Evolutionary conservation across 2,888 invertebrate species (phyloP).

Genomic region (Watsonalla cultraria): DNA sequence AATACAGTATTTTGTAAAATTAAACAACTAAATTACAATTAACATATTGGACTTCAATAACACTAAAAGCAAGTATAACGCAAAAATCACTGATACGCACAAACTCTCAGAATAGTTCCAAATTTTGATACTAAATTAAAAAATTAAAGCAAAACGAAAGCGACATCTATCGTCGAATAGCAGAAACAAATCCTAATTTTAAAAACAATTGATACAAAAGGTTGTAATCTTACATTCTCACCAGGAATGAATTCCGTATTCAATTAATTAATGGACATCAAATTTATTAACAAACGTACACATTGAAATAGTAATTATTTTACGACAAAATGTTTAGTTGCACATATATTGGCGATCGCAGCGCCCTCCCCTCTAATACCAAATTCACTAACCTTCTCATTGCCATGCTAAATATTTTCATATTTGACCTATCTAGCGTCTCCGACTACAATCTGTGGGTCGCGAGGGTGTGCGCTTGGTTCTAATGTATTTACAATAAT

Average conservation of each 20-base stretch:
- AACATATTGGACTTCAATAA: conserved; percentile 71
- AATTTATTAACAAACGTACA: conserved; percentile 51
- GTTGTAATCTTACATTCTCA: conserved; percentile 35
- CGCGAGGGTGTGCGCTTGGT: conserved; percentile 55
- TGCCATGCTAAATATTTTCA: conserved; percentile 55
- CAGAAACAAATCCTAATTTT: conserved; percentile 25
- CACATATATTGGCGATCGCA: conserved; percentile 25
- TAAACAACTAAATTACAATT: conserved; percentile 68
- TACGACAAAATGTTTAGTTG: conserved; percentile 40
- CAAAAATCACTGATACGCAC: conserved; percentile 60
- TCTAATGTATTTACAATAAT: conserved; percentile 40
- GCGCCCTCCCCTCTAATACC: conserved; percentile 51
- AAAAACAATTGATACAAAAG: conserved; percentile 24
- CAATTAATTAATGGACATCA: conserved; percentile 47
- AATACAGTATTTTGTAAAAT: conserved; percentile 76
- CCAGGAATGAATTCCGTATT: conserved; percentile 55
- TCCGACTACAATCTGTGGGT: conserved; percentile 34
- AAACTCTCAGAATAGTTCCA: conserved; percentile 63
- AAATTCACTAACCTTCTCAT: conserved; percentile 76
- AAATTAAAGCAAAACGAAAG: conserved; percentile 36
- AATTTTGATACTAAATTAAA: conserved; percentile 13
- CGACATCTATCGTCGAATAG: conserved; percentile 41
- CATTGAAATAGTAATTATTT: conserved; percentile 49
- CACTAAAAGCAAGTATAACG: conserved; percentile 68
- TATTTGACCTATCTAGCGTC: conserved; percentile 52